phyloP scores from a whole-genome alignment of 1,140 invertebrate genomes.

The Thaumatotibia leucotreta region DNA sequence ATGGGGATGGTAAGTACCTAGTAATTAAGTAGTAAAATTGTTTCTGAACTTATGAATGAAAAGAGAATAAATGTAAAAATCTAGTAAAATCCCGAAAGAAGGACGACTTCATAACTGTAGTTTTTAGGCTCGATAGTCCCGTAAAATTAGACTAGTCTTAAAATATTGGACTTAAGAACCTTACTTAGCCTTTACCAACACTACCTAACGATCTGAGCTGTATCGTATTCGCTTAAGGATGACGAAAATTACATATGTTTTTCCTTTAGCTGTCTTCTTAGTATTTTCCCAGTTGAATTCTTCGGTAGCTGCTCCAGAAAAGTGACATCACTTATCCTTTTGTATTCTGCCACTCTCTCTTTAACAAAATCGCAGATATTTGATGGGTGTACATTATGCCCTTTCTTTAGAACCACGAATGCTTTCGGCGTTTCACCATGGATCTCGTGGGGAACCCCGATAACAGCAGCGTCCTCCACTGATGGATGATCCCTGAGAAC shows the following conservation, averaged over 20 bases:
- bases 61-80: no score
- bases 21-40: no score
- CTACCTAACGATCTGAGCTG: no score
- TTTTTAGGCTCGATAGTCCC: no score
- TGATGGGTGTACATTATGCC: slow-evolving; percentile 51
- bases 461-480: slow-evolving; percentile 88
- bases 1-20: no score
- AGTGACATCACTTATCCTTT: slow-evolving; percentile 82
- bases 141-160: no score
- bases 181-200: no score
- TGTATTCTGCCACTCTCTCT: slow-evolving; percentile 82
- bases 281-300: slow-evolving; percentile 85
- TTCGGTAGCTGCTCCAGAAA: slow-evolving; percentile 85
- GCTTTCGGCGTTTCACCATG: slow-evolving; percentile 88
- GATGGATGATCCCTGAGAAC: slow-evolving; percentile 86
- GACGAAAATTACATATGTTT: slow-evolving; percentile 34
- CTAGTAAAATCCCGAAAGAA: no score
- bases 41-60: no score
- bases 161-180: no score
- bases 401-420: slow-evolving; percentile 78
- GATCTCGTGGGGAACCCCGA: slow-evolving; percentile 86
- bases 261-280: slow-evolving; percentile 79
- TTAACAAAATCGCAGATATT: slow-evolving; percentile 79
- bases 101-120: no score
- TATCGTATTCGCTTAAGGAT: no score